Evolutionary conservation across 2,888 invertebrate genomes (phyloP).

Genomic region (Parthenolecanium corni): DNA sequence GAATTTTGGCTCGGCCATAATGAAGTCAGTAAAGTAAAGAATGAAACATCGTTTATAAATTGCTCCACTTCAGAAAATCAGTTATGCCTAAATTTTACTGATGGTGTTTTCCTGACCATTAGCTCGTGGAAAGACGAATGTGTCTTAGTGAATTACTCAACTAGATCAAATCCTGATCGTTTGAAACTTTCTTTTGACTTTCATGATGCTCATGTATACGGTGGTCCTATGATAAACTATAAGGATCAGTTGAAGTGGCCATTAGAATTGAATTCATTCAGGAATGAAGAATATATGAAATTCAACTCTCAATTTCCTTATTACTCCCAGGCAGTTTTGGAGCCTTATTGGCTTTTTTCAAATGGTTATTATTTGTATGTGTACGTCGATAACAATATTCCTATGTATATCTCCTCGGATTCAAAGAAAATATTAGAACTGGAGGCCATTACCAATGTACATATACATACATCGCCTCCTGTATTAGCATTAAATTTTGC

Average conservation of each 20-base stretch:
- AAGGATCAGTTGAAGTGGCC: constrained; percentile 54
- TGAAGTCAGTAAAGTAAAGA: not conserved
- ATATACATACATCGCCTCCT: constrained; percentile 35
- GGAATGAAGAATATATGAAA: constrained; percentile 49
- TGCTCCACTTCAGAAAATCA: not conserved
- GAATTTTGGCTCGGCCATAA: too few relatives aligned
- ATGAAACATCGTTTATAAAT: not conserved
- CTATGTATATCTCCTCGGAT: constrained; percentile 47
- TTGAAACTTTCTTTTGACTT: not conserved
- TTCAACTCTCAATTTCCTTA: constrained; percentile 47
- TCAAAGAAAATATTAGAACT: constrained; percentile 36
- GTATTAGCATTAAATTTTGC: constrained; percentile 49
- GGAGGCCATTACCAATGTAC: constrained; percentile 34
- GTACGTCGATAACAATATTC: constrained; percentile 50
- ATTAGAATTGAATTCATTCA: constrained; percentile 46
- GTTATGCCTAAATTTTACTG: not conserved
- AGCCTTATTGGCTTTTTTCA: constrained; percentile 62
- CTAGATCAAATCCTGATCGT: not conserved
- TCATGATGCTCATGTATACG: constrained; percentile 41
- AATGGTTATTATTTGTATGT: constrained; percentile 58
- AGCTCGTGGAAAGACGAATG: not conserved
- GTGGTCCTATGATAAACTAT: constrained; percentile 53
- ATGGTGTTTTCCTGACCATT: not conserved
- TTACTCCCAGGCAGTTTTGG: constrained; percentile 48
- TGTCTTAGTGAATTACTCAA: not conserved